phyloP scores from a whole-genome alignment of 2,113 vertebrate genomes.

The Galbula dea region DNA sequence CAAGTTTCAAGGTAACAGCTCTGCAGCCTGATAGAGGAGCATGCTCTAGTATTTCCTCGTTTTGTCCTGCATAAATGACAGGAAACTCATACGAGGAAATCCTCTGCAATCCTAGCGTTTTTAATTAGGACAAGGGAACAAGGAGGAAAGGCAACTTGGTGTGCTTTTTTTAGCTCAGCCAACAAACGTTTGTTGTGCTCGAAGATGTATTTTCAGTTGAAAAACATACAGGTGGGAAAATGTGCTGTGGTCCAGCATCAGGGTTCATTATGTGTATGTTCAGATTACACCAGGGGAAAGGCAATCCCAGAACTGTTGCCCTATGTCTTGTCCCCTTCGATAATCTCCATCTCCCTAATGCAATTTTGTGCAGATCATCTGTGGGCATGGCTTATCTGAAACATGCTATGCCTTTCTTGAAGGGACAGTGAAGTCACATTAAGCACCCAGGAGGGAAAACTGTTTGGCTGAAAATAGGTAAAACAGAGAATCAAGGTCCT shows the following conservation, averaged over 20 bases:
- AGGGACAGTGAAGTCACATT: background rate
- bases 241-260: background rate
- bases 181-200: constrained; percentile 2
- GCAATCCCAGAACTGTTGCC: background rate
- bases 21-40: fast-evolving
- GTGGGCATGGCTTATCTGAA: background rate
- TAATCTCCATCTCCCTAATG: background rate
- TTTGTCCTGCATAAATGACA: constrained; percentile 2
- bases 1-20: background rate
- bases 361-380: background rate
- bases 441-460: background rate
- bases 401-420: background rate
- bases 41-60: background rate
- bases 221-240: background rate
- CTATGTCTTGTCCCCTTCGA: background rate
- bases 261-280: background rate
- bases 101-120: background rate
- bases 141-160: background rate
- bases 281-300: background rate
- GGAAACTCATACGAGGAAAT: constrained; percentile 17
- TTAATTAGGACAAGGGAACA: background rate
- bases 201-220: background rate
- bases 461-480: too few relatives aligned
- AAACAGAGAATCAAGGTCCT: too few relatives aligned
- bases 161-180: background rate